Base-by-base conservation (phyloP, 2,888 invertebrate genomes). In the Archips xylosteana region DNA sequence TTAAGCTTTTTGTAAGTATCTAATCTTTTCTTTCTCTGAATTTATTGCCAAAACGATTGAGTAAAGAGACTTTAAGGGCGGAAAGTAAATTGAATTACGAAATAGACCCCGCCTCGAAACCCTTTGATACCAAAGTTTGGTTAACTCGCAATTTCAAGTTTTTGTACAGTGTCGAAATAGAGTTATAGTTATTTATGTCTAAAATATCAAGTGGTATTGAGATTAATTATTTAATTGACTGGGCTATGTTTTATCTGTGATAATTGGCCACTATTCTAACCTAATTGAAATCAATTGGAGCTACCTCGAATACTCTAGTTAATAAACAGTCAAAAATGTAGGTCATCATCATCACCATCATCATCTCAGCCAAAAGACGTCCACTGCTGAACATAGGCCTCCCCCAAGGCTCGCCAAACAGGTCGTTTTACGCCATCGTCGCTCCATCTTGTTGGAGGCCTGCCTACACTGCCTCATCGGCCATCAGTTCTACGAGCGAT, bases 81-180 rank as follows among this genome's bases (percentile, higher is more conserved):
- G 47, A 54, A 57, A 67, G 54, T 6, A 57, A 72, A 67, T 67
- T 72, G 23, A 68, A 72, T 72, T 68, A 72, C 54, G 47, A 62
- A 68, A 67, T 67, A 67, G 15, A 71, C 36, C 63, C 34, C 8
- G 67, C 42, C 23, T 36, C 10, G 47, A 62, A 57, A 68, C 47
- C 54, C 65, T 67, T 68, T 68, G 39, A 47, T 57, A 63, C 3
- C 42, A 62, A 60, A 66, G 57, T 63, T 68, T 54, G 47, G 10
- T 23, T 47, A 62, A 62, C 23, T 47, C 62, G 42, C 62, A 57
- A 63, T 63, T 67, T 13, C 1, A 47, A 54, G 57, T 63, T 71
- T 71, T 68, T 57, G 36, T 62, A 36, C 45, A n/a, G n/a, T 0
- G 12, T 34, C 23, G 12, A 57, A 68, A 70, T 47, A 51, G 63